Evolutionary conservation across 64 coral and sea anemone genomes (phyloP).

Genomic region (Actinia equina): DNA sequence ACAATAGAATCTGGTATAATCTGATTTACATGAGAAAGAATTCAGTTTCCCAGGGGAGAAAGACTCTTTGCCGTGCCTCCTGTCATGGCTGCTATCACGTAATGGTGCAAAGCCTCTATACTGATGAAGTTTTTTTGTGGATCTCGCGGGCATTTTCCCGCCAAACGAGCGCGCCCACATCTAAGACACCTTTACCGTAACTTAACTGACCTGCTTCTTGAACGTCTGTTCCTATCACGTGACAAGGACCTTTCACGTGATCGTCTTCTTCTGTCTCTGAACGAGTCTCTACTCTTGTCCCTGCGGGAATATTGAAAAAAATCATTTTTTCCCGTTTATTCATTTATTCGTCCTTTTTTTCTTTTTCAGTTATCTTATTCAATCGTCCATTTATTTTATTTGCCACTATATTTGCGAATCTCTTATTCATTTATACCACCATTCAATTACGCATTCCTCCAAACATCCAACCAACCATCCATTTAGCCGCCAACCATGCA

Average conservation of each 20-base stretch:
- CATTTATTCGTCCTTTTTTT: background rate
- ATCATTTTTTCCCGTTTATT: background rate
- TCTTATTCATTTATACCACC: background rate
- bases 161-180: too few species aligned
- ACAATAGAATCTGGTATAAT: too few species aligned
- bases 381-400: background rate
- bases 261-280: background rate
- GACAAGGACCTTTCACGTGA: constrained; percentile 35
- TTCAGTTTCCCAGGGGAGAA: too few species aligned
- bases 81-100: too few species aligned
- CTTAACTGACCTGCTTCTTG: constrained; percentile 69
- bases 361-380: background rate
- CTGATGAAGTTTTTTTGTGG: too few species aligned
- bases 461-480: background rate
- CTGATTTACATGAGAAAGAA: too few species aligned
- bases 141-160: too few species aligned
- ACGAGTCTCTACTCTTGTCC: constrained; percentile 46
- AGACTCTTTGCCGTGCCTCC: too few species aligned
- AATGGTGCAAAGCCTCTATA: too few species aligned
- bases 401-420: too few species aligned
- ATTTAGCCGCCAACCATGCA: background rate
- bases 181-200: background rate
- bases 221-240: constrained; percentile 48
- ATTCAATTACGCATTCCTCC: background rate
- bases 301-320: constrained; percentile 17